Evolutionary conservation across 2,797 vertebrate genomes (phyloP).

Genomic region (Gobio occitaniae): DNA sequence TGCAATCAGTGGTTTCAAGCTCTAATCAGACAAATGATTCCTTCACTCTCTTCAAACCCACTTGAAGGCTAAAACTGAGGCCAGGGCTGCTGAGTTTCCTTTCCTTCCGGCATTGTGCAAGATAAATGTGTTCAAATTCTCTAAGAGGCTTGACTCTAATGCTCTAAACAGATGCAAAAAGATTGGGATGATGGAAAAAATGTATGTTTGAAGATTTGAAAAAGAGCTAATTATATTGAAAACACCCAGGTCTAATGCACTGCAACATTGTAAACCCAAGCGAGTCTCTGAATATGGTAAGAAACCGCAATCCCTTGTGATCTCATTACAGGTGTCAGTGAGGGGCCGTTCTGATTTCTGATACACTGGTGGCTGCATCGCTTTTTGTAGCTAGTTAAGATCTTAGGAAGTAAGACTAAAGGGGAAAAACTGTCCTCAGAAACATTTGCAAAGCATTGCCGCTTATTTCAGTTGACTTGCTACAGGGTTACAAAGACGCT

Average conservation of each 20-base stretch:
- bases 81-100: not conserved
- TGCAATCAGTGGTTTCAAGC: slow-evolving; percentile 29
- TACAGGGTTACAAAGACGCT: not conserved
- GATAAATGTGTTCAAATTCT: not conserved
- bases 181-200: not conserved
- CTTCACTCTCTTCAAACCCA: slow-evolving; percentile 22
- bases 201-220: not conserved
- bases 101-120: not conserved
- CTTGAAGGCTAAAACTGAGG: slow-evolving; percentile 27
- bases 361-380: not conserved
- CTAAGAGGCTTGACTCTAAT: not conserved
- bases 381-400: slow-evolving; percentile 11
- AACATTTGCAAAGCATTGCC: not conserved
- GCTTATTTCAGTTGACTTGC: not conserved
- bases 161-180: not conserved
- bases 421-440: not conserved
- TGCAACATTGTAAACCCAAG: not conserved
- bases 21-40: slow-evolving; percentile 48
- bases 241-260: not conserved
- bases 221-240: not conserved
- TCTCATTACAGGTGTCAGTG: slow-evolving; percentile 32
- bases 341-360: not conserved
- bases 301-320: slow-evolving; percentile 14
- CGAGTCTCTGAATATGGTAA: not conserved
- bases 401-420: not conserved